phyloP scores from a whole-genome alignment of 2,113 vertebrate species.

The Callipepla californica region DNA sequence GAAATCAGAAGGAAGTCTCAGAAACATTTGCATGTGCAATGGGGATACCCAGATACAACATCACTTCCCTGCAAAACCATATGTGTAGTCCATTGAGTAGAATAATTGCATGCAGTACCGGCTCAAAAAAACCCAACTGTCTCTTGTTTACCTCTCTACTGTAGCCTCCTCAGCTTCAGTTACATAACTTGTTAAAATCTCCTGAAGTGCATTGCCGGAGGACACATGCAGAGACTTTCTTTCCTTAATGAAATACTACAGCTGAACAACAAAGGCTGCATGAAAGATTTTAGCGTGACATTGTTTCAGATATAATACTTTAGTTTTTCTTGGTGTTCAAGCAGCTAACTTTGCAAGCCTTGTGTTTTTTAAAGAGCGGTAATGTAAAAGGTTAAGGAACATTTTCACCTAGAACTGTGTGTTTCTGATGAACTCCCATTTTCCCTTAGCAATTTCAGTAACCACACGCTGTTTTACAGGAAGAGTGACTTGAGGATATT shows the following conservation, averaged over 20 bases:
- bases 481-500: constrained; percentile 73
- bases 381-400: constrained; percentile 59
- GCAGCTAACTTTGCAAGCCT: not conserved
- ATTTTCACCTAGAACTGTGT: constrained; percentile 46
- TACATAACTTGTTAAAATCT: constrained; percentile 43
- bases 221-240: not conserved
- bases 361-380: constrained; percentile 3
- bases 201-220: constrained; percentile 6
- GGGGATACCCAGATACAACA: not conserved
- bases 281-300: not conserved
- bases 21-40: not conserved
- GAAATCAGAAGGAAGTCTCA: not conserved
- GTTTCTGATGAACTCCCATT: constrained; percentile 63
- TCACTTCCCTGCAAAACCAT: not conserved
- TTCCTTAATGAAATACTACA: not conserved
- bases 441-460: constrained; percentile 77
- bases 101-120: not conserved
- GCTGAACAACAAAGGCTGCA: not conserved
- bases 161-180: constrained; percentile 10
- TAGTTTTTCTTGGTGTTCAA: not conserved
- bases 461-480: constrained; percentile 73
- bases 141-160: not conserved
- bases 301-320: not conserved
- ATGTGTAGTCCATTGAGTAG: not conserved
- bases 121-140: not conserved